These are phyloP conservation scores for Furcula furcula DNA, from an alignment of 2,888 invertebrate genomes.

Conservation along the genomic window DNA sequence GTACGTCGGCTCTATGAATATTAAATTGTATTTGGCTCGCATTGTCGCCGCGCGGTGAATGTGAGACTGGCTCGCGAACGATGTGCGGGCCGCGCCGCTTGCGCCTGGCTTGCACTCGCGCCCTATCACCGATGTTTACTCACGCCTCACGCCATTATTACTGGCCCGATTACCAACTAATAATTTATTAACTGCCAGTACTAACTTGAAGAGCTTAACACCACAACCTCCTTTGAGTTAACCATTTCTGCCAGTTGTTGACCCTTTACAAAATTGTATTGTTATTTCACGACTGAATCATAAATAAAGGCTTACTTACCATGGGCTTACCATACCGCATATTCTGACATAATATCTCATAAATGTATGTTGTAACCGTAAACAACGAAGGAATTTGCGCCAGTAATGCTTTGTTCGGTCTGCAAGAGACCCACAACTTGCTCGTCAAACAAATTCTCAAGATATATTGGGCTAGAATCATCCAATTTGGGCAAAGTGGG, in stretches of 20 bases:
- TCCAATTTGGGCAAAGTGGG: conserved; percentile 77
- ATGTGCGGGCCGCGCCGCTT: conserved; percentile 25
- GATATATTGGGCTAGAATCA: conserved; percentile 73
- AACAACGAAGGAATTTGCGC: conserved; percentile 64
- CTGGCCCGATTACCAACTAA: conserved; percentile 2
- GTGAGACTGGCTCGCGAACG: conserved; percentile 47
- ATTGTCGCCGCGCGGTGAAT: conserved; percentile 71
- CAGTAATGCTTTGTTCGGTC: conserved; percentile 66
- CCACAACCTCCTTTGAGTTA: too few species aligned
- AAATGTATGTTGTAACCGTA: conserved; percentile 65
- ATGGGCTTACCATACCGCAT: conserved; percentile 41
- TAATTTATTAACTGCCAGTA: not conserved
- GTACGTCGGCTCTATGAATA: conserved; percentile 78
- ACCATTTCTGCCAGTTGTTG: too few species aligned
- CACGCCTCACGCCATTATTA: conserved; percentile 10
- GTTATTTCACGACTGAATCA: conserved; percentile 5
- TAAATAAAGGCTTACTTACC: conserved; percentile 33
- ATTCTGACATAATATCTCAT: conserved; percentile 55
- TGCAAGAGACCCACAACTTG: conserved; percentile 57
- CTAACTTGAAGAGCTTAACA: too few species aligned
- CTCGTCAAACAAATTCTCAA: conserved; percentile 71
- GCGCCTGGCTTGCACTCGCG: too few species aligned
- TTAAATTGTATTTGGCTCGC: conserved; percentile 77
- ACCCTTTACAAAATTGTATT: not conserved
- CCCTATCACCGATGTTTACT: conserved; percentile 32